Evolutionary conservation across 2,797 vertebrate species (phyloP).

Genomic region (Cossypha caffra): DNA sequence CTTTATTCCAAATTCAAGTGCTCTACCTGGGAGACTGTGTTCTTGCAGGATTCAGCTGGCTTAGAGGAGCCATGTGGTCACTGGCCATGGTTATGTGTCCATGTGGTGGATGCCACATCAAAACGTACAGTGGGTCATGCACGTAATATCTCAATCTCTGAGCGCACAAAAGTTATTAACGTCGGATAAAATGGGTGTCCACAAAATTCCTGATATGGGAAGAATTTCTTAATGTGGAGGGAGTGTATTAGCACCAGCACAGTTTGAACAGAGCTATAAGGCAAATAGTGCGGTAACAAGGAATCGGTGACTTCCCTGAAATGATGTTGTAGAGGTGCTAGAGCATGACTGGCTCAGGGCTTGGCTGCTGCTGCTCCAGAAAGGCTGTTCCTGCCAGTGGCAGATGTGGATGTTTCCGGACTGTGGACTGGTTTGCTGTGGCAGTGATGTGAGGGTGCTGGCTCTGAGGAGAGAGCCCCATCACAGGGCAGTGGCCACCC

Average conservation of each 20-base stretch:
- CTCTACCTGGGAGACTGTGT: neutral
- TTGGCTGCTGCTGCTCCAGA: neutral
- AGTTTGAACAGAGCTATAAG: neutral
- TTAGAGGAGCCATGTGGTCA: neutral
- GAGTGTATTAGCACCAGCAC: neutral
- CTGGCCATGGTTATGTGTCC: neutral
- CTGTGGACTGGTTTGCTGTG: neutral
- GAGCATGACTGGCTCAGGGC: neutral
- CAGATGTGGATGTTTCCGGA: neutral
- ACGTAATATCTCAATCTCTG: neutral
- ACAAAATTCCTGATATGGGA: neutral
- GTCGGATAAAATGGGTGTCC: neutral
- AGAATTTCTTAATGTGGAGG: neutral
- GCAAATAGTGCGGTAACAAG: neutral
- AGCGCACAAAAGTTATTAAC: neutral
- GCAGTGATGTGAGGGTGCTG: neutral
- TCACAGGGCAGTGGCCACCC: rapidly evolving
- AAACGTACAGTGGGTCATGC: neutral
- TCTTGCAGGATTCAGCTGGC: neutral
- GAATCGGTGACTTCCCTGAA: neutral
- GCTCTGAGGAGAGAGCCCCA: neutral
- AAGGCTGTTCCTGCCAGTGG: neutral
- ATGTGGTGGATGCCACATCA: neutral
- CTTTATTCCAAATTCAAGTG: neutral
- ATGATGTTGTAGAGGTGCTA: neutral